Percentiles rank a stretch among this genome's conserved stretches.
Conservation (phyloP, 2,888 invertebrate genomes). For the Philopedon plagiatum region DNA sequence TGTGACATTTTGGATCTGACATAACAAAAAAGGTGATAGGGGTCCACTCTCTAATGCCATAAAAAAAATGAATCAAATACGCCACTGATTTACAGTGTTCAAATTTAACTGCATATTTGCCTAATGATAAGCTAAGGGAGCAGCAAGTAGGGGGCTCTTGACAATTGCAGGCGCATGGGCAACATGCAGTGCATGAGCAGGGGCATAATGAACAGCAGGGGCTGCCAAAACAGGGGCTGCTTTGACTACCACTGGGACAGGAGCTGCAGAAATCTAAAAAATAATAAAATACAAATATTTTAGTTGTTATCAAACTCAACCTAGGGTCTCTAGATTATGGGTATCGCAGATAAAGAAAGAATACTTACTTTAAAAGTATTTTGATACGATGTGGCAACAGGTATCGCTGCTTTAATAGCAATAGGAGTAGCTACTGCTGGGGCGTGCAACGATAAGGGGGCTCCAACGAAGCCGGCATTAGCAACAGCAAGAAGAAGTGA, state of each 20-base stretch:
- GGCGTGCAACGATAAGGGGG: constrained; percentile 28
- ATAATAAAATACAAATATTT: constrained; percentile 4
- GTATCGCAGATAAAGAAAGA: not conserved
- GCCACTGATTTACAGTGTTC: no score
- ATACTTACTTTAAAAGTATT: constrained; percentile 42
- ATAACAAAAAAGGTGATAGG: no score
- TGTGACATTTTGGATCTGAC: no score
- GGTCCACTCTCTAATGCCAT: no score
- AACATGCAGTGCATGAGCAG: constrained; percentile 15
- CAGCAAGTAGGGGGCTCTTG: constrained; percentile 42
- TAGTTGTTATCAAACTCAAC: no score
- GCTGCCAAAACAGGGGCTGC: constrained; percentile 43
- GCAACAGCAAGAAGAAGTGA: constrained; percentile 6
- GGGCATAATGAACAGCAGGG: constrained; percentile 26
- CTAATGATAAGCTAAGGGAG: constrained; percentile 33
- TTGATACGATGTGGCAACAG: constrained; percentile 50
- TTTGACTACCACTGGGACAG: constrained; percentile 46
- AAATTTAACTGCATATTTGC: not conserved
- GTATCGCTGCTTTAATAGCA: constrained; percentile 43
- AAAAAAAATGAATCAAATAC: no score
- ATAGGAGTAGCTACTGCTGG: constrained; percentile 41
- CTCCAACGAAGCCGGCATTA: constrained; percentile 38
- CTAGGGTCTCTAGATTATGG: not conserved
- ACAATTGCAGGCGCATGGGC: constrained; percentile 31
- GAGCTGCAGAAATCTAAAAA: constrained; percentile 43